Conservation (phyloP, 2,113 vertebrate genomes). For the Hassar affinis region DNA sequence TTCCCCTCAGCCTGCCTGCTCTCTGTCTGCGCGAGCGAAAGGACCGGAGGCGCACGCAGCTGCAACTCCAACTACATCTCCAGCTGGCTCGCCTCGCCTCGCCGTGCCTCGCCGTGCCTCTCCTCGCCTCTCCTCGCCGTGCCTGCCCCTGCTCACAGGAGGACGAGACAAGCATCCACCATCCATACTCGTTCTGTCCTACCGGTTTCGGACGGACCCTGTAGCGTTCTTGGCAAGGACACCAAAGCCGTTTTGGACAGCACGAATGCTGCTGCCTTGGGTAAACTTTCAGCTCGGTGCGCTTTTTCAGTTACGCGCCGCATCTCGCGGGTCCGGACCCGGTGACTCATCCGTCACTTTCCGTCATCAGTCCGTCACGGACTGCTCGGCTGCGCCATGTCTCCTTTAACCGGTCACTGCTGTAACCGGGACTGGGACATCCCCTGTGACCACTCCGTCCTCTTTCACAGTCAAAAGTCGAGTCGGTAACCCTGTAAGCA, state of each 20-base stretch:
- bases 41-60: conserved; percentile 50
- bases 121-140: too few species aligned
- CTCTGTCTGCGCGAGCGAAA: conserved; percentile 62
- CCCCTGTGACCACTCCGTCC: conserved; percentile 13
- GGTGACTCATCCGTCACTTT: conserved; percentile 31
- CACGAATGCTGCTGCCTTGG: conserved; percentile 31
- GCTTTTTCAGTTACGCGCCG: not conserved
- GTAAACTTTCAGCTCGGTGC: conserved; percentile 33
- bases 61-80: conserved; percentile 55
- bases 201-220: not conserved
- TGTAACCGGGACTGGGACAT: conserved; percentile 26
- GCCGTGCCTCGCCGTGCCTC: too few species aligned
- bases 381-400: conserved; percentile 39
- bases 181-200: not conserved
- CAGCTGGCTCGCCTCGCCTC: not conserved
- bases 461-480: conserved; percentile 26
- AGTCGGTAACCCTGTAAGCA: not conserved
- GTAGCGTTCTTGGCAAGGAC: not conserved
- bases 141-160: not conserved
- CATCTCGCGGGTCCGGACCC: conserved; percentile 9
- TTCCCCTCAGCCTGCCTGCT: conserved; percentile 31
- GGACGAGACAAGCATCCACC: not conserved
- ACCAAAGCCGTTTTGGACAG: conserved; percentile 25
- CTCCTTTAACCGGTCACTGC: conserved; percentile 32
- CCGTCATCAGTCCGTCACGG: conserved; percentile 31